These are phyloP conservation scores for Turritopsis rubra DNA, from an alignment of 30 jellyfish, hydroid and myxozoan genomes.

Conservation along the genomic window DNA sequence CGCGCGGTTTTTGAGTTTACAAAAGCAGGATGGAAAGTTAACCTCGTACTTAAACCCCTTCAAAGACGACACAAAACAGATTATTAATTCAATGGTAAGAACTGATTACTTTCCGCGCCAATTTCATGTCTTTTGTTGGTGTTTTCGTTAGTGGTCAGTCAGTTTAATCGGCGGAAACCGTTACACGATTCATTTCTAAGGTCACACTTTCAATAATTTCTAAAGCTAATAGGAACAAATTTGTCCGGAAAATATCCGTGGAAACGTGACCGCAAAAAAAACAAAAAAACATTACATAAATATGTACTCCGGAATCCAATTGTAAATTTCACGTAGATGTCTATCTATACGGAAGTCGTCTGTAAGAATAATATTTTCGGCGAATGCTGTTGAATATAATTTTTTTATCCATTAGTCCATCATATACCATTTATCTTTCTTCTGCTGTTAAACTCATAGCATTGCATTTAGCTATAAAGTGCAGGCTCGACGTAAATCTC, in stretches of 20 bases:
- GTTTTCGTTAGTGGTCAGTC: not conserved
- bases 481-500: too few species aligned
- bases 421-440: not conserved
- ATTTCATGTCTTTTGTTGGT: not conserved
- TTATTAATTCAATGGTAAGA: not conserved
- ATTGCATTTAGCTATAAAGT: too few species aligned
- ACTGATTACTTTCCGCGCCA: not conserved
- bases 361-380: too few species aligned
- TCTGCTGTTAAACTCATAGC: not conserved
- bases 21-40: not conserved
- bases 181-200: not conserved
- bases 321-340: too few species aligned
- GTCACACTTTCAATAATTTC: not conserved
- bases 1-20: not conserved
- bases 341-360: not conserved
- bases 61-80: not conserved
- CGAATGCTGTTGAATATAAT: too few species aligned
- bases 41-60: not conserved
- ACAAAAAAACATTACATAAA: not conserved
- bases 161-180: not conserved
- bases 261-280: not conserved
- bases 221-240: not conserved
- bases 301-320: not conserved
- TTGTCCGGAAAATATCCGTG: not conserved
- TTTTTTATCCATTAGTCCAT: too few species aligned